These are phyloP conservation scores for Epiblema foenella DNA, from an alignment of 2,888 invertebrate genomes.

Conservation along the genomic window DNA sequence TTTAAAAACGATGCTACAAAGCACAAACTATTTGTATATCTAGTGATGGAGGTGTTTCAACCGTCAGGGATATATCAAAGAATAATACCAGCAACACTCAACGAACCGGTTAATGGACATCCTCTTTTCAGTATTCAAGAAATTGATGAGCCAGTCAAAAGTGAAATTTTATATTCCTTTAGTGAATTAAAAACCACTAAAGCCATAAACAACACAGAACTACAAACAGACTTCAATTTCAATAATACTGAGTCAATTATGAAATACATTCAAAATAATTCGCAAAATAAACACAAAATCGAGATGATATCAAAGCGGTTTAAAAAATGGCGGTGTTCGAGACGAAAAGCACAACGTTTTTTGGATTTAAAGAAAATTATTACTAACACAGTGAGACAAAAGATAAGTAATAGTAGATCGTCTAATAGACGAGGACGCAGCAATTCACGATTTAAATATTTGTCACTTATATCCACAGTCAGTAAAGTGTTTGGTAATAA, in stretches of 20 bases:
- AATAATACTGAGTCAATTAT: constrained; percentile 13
- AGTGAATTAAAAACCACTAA: background rate
- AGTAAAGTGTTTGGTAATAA: constrained; percentile 14
- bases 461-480: background rate
- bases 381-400: background rate
- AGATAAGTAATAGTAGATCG: constrained; percentile 9
- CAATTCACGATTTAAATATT: background rate
- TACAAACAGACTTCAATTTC: constrained; percentile 9
- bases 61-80: constrained; percentile 12
- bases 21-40: constrained; percentile 24
- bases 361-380: constrained; percentile 3
- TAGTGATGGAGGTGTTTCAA: constrained; percentile 32
- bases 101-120: background rate
- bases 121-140: background rate
- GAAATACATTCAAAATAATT: background rate
- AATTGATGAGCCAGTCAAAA: background rate
- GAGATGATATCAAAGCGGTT: background rate
- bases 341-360: constrained; percentile 4
- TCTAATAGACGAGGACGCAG: constrained; percentile 19
- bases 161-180: constrained; percentile 10
- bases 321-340: background rate
- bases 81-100: constrained; percentile 4
- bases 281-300: background rate
- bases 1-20: background rate
- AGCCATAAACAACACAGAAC: background rate